phyloP scores from a whole-genome alignment of 1,140 invertebrate genomes.

The Neodiprion pinetum region DNA sequence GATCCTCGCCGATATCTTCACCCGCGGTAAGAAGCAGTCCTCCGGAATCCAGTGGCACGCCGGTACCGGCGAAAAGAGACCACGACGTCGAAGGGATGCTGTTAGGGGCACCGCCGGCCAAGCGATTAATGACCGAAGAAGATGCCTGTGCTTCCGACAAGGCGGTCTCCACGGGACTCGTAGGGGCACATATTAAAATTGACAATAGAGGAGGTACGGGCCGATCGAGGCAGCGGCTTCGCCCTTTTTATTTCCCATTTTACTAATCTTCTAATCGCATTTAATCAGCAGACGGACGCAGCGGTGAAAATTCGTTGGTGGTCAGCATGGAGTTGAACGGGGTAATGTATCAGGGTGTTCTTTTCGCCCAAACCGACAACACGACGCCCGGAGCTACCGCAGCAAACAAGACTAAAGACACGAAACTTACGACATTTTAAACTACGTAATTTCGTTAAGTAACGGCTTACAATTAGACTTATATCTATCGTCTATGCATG shows the following conservation, averaged over 20 bases:
- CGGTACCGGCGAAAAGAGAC: conserved; percentile 68
- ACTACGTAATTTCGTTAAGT: conserved; percentile 23
- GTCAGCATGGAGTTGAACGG: conserved; percentile 98
- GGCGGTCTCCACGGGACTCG: conserved; percentile 20
- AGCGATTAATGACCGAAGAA: conserved; percentile 63
- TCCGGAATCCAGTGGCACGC: conserved; percentile 37
- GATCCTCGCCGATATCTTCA: conserved; percentile 49
- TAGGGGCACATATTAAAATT: conserved; percentile 87
- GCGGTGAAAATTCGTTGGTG: conserved; percentile 86
- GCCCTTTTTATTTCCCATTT: conserved; percentile 23
- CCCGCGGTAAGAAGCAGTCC: conserved; percentile 47
- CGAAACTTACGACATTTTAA: conserved; percentile 26
- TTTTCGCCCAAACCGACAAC: conserved; percentile 74
- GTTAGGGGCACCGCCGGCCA: conserved; percentile 64
- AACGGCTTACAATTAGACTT: neutral
- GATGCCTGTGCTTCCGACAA: conserved; percentile 55
- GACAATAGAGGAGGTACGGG: conserved; percentile 73
- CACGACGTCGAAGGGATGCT: conserved; percentile 61
- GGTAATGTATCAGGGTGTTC: conserved; percentile 85
- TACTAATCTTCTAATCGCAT: conserved; percentile 25
- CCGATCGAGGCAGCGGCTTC: neutral
- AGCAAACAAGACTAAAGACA: conserved; percentile 36
- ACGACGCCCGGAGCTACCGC: conserved; percentile 29
- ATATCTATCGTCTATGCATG: conserved; percentile 38
- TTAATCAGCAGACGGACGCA: conserved; percentile 69